Evolutionary conservation across 2,888 invertebrate species (phyloP), one percentile per base, ranked within the genome.

Genomic region (Drosophila lutescens): DNA sequence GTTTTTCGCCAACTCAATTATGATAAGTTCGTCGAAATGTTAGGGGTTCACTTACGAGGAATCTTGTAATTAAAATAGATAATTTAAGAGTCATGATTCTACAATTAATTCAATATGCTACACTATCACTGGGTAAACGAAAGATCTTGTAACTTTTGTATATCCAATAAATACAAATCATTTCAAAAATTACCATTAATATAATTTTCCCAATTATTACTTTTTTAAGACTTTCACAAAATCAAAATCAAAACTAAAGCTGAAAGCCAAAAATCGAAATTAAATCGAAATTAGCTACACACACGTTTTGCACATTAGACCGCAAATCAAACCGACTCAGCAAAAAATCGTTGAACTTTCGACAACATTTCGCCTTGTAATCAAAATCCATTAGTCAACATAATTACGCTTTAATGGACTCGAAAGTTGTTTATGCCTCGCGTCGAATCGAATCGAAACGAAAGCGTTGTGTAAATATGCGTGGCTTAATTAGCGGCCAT

Each of bases 281-380:
- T 6, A 43, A 43, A 17, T 17, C 38, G n/a, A 12, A 20, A 30
- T 36, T 47, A 50, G 49, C 26, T 17, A 15, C 41, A 40, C 44
- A 63, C 85, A 87, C 78, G 76, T 78, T 82, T 84, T 55, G 57
- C 43, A 23, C 74, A 74, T 84, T 78, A 76, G 65, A 46, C 12
- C 43, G 43, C 62, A 44, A 15, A 56, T 38, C 32, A 61, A 15
- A 62, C 17, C 17, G 32, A 57, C 36, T 50, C 41, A 34, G 58
- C 44, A 17, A 15, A 26, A n/a, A 41, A 51, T 51, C 63, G 71
- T 26, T 86, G 79, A 85, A 75, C 76, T 82, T 72, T 73, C 65
- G 44, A 73, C 46, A 55, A 50, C 50, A 54, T 59, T 69, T 69
- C 51, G 57, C 54, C 61, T 61, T 76, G 67, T 74, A 69, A 72